These are phyloP conservation scores for Brotogeris chrysoptera DNA, from an alignment of 2,797 vertebrate species.

Conservation along the genomic window DNA sequence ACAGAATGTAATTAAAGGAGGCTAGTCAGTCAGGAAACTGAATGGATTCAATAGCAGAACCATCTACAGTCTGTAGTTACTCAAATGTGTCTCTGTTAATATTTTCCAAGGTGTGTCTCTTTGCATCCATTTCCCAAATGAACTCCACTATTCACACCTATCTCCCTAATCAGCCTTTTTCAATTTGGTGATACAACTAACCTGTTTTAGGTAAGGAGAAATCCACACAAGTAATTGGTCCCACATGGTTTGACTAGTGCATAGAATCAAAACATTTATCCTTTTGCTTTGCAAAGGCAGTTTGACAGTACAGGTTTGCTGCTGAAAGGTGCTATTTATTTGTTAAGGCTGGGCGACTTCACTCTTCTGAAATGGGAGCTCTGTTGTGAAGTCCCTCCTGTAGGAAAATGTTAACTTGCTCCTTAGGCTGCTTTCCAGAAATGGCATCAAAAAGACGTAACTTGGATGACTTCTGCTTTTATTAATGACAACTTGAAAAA, in stretches of 20 bases:
- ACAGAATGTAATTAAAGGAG: not conserved
- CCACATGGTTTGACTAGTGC: not conserved
- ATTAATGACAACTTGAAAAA: constrained; percentile 13
- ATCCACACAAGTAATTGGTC: not conserved
- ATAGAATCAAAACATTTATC: not conserved
- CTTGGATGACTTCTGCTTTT: not conserved
- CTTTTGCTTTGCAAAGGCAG: not conserved
- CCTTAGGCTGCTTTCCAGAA: not conserved
- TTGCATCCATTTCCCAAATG: not conserved
- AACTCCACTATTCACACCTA: not conserved
- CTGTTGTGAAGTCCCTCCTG: not conserved
- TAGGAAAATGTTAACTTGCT: constrained; percentile 23
- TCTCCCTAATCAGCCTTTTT: not conserved
- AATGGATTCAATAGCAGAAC: not conserved
- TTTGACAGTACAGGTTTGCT: not conserved
- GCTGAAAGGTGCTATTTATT: not conserved
- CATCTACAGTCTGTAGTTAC: not conserved
- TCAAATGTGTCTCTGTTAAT: not conserved
- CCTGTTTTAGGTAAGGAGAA: not conserved
- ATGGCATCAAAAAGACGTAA: not conserved
- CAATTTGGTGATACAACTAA: not conserved
- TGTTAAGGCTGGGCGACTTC: not conserved
- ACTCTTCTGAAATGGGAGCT: not conserved
- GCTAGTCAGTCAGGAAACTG: not conserved
- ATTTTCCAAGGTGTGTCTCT: not conserved